Percentiles rank a stretch among this genome's conserved stretches.
These are phyloP conservation scores for Chionodraco myersi DNA, from an alignment of 2,113 vertebrate genomes.

Conservation along the genomic window DNA sequence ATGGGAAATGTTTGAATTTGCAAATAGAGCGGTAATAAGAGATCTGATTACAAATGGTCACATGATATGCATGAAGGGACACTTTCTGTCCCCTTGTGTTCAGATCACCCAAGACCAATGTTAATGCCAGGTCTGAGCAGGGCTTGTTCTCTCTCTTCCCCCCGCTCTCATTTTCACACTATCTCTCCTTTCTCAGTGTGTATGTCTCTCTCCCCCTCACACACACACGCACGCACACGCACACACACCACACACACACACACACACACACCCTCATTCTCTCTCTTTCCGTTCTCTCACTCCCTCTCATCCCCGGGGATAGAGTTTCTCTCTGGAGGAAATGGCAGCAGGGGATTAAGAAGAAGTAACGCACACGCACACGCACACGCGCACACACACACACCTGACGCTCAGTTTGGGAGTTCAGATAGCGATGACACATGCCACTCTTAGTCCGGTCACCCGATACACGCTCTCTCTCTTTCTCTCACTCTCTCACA, in stretches of 20 bases:
- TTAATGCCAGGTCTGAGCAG: too few relatives aligned
- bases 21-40: too few relatives aligned
- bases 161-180: neutral
- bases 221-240: too few relatives aligned
- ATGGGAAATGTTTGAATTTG: too few relatives aligned
- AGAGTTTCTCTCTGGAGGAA: slow-evolving; percentile 66
- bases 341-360: slow-evolving; percentile 68
- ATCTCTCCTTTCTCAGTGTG: neutral
- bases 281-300: slow-evolving; percentile 14
- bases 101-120: too few relatives aligned
- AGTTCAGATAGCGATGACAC: slow-evolving; percentile 70
- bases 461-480: slow-evolving; percentile 61
- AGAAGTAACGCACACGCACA: slow-evolving; percentile 22
- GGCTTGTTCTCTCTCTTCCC: neutral
- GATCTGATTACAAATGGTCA: too few relatives aligned
- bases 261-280: neutral
- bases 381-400: slow-evolving; percentile 28
- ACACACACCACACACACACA: too few relatives aligned
- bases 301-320: slow-evolving; percentile 51
- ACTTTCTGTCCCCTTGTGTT: too few relatives aligned
- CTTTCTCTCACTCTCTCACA: slow-evolving; percentile 7
- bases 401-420: slow-evolving; percentile 54
- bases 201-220: slow-evolving; percentile 4
- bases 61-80: too few relatives aligned
- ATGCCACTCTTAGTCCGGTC: slow-evolving; percentile 71